Evolutionary conservation across 2,888 invertebrate species (phyloP).

Genomic region (Sturmia bella): DNA sequence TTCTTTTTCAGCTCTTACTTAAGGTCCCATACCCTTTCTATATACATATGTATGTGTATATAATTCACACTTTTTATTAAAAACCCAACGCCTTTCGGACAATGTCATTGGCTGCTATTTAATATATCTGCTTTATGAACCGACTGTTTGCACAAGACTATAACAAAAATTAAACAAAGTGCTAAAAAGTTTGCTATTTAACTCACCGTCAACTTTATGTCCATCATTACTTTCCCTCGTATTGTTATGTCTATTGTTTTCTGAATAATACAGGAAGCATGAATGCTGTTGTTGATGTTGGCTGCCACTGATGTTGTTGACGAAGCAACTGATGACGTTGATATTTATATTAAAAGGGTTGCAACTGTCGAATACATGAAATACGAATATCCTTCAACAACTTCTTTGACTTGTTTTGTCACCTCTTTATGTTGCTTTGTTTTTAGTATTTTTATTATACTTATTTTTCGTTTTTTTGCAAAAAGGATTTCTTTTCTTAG

Average conservation of each 20-base stretch:
- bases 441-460: conserved; percentile 20
- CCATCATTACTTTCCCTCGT: conserved; percentile 56
- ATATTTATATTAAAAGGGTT: conserved; percentile 64
- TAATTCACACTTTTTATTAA: no score
- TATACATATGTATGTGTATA: no score
- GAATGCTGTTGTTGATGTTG: conserved; percentile 48
- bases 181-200: conserved; percentile 66
- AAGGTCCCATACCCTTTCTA: no score
- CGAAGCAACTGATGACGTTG: conserved; percentile 38
- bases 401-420: conserved; percentile 74
- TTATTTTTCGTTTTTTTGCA: conserved; percentile 29
- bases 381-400: conserved; percentile 31
- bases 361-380: conserved; percentile 16
- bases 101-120: conserved; percentile 5
- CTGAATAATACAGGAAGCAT: conserved; percentile 40
- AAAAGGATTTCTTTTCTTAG: conserved; percentile 59
- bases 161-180: conserved; percentile 31
- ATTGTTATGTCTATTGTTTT: conserved; percentile 55
- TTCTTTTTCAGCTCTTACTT: no score
- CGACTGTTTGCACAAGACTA: conserved; percentile 34
- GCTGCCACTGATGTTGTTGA: conserved; percentile 44
- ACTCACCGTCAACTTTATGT: conserved; percentile 67
- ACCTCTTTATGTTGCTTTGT: conserved; percentile 28
- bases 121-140: conserved; percentile 24
- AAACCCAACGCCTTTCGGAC: neutral